Percentiles rank a stretch among this genome's conserved stretches.
Conservation (phyloP, 2,888 invertebrate genomes). For the Prosopocoilus inquinatus region DNA sequence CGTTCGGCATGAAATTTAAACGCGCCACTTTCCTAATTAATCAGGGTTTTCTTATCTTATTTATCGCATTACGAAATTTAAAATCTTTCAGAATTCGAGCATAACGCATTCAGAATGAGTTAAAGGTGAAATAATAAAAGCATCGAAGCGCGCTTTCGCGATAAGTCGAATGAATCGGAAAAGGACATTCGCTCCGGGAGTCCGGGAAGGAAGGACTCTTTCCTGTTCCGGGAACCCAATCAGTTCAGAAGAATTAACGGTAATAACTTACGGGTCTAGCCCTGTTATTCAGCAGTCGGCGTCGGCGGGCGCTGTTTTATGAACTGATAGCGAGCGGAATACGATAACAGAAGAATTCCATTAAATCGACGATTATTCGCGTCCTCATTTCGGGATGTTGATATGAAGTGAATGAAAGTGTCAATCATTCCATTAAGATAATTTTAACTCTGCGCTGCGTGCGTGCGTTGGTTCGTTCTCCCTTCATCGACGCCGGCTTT, state of each 20-base stretch:
- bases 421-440: conserved; percentile 50
- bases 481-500: conserved; percentile 9
- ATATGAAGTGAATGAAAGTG: conserved; percentile 37
- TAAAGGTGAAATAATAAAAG: conserved; percentile 19
- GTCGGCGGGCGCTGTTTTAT: conserved; percentile 8
- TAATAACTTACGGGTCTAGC: conserved; percentile 9
- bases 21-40: too few species aligned
- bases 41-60: neutral
- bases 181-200: conserved; percentile 51
- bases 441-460: conserved; percentile 36
- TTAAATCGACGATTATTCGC: conserved; percentile 8
- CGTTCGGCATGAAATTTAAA: too few species aligned
- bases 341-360: conserved; percentile 17
- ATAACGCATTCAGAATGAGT: too few species aligned
- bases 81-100: neutral
- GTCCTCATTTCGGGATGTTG: conserved; percentile 6
- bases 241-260: conserved; percentile 33
- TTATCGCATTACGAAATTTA: neutral
- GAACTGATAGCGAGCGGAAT: neutral
- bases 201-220: conserved; percentile 52
- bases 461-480: conserved; percentile 27
- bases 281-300: conserved; percentile 1
- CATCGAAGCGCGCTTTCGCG: conserved; percentile 36
- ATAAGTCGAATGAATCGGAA: conserved; percentile 44
- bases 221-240: conserved; percentile 49